A percentile compares a stretch with the other conserved stretches of the same genome.
These are phyloP conservation scores for Pteruthius melanotis DNA, from an alignment of 2,113 vertebrate genomes.

Conservation along the genomic window DNA sequence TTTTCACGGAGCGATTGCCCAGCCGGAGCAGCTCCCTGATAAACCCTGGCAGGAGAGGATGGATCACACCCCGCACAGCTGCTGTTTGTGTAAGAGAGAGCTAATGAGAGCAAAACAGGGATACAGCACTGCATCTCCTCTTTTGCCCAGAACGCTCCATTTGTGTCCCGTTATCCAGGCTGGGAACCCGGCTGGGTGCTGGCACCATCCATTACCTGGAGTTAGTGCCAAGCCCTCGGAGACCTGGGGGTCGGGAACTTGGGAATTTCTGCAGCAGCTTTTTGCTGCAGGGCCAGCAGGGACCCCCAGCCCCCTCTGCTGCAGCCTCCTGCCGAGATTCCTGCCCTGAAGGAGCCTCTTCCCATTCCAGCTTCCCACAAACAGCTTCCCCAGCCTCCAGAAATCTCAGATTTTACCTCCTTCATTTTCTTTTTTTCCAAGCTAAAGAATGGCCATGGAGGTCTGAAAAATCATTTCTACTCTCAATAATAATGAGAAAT, in stretches of 20 bases:
- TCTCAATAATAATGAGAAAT: background rate
- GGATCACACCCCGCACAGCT: background rate
- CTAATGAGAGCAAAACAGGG: background rate
- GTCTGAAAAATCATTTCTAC: background rate
- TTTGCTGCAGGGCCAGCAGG: background rate
- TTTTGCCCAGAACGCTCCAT: background rate
- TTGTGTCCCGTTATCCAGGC: background rate
- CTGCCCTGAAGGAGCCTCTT: background rate
- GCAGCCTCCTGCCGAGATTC: background rate
- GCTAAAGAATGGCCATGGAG: accelerated
- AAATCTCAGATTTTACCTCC: too few species aligned
- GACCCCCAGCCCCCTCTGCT: background rate
- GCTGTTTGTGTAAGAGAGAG: background rate
- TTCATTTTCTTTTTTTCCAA: accelerated
- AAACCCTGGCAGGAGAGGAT: background rate
- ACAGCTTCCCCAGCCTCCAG: accelerated
- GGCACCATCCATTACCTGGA: background rate
- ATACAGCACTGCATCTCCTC: background rate
- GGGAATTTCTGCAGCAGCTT: background rate
- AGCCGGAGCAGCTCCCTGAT: background rate
- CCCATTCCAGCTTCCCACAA: background rate
- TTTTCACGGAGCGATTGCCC: constrained; percentile 29
- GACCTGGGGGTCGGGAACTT: accelerated
- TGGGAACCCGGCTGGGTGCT: background rate
- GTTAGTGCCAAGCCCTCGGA: background rate